Base-by-base conservation (phyloP, 2,797 vertebrate species). In the Vireo griseus region DNA sequence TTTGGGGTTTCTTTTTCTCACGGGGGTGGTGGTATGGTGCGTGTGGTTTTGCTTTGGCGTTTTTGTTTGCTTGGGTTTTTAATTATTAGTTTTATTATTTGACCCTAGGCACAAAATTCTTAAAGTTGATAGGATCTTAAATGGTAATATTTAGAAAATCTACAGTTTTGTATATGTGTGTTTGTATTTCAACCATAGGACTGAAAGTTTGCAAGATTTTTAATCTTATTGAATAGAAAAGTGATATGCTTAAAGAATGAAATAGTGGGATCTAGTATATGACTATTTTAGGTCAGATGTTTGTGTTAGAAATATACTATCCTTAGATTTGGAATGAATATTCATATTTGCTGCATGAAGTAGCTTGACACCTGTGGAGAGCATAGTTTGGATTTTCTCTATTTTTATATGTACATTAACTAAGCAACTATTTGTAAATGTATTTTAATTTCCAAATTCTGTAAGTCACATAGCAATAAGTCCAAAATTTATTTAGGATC, bases 1-100 rank as follows among this genome's bases (percentile, higher is more conserved):
- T 7, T 50, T 79, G 20, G 42, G 3, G 2, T 11, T 47, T 51
- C 2, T 59, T n/a, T 42, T 37, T 42, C 21, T n/a, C 17, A 22
- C 6, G 3, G 4, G 6, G 1, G 7, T 29, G 9, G 6, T 29
- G 11, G 6, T 48, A 54, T 18, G 11, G 13, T 12, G 2, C 40
- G 25, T 24, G 31, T 31, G 10, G 0, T 16, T 76, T 73, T 76
- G 6, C 11, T 33, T 44, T 13, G 5, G 5, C 7, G 11, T 14
- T 50, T 52, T 52, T 16, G 7, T 8, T 57, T 54, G 3, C 3
- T 6, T 35, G 4, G 7, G 3, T 13, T 52, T 55, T 26, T 47
- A 20, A 12, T 52, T 28, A 7, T 24, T 18, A 7, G 21, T 59
- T 29, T 72, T 37, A 11, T n/a, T 44, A 47, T 45, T 66, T 74